phyloP scores from a whole-genome alignment of 2,113 vertebrate genomes.

The Chroicocephalus ridibundus region DNA sequence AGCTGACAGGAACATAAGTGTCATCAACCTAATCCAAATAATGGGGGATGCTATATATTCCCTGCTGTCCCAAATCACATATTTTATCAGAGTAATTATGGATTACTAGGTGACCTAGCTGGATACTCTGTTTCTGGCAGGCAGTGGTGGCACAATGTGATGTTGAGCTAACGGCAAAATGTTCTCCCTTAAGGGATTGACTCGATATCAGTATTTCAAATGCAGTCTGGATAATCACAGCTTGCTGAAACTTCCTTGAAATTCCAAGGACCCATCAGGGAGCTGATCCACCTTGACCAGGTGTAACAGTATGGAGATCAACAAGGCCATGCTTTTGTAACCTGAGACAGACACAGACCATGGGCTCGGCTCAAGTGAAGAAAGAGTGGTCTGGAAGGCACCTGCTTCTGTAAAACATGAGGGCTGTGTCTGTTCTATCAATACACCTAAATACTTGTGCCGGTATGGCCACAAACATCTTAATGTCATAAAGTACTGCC shows the following conservation, averaged over 20 bases:
- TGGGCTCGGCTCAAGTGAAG: neutral
- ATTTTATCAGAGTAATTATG: neutral
- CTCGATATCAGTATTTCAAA: neutral
- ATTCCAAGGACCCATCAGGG: neutral
- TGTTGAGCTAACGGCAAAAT: neutral
- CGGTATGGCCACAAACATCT: rapidly evolving
- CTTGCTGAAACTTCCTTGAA: neutral
- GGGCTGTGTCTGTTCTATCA: neutral
- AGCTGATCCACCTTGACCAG: neutral
- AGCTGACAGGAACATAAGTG: neutral
- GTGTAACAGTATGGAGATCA: neutral
- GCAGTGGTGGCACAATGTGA: neutral
- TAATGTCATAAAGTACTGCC: neutral
- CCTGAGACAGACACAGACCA: neutral
- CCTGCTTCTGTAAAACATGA: neutral
- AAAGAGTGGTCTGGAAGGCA: neutral
- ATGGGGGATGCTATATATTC: neutral
- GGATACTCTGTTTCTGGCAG: neutral
- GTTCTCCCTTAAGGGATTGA: neutral
- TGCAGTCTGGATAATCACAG: neutral
- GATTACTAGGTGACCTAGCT: neutral
- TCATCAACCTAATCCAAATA: neutral
- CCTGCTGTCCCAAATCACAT: neutral
- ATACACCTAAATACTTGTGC: neutral
- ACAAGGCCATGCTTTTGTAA: neutral